Evolutionary conservation across 2,888 invertebrate genomes (phyloP).

Genomic region (Agriopis marginaria): DNA sequence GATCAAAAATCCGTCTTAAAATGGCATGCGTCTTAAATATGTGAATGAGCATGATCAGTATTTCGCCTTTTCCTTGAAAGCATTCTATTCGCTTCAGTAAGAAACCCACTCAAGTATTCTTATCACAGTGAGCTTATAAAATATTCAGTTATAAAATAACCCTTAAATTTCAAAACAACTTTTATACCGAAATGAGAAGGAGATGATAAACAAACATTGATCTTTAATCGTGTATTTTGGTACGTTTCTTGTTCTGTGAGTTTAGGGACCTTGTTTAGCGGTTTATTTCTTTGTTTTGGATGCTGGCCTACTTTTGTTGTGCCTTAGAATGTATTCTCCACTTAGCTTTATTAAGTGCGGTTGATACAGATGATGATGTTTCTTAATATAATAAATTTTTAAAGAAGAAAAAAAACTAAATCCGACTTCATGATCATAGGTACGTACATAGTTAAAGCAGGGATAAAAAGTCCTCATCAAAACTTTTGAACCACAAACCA

Average conservation of each 20-base stretch:
- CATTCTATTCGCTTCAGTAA: slow-evolving; percentile 60
- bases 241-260: slow-evolving; percentile 20
- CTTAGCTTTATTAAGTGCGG: slow-evolving; percentile 2
- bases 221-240: slow-evolving; percentile 41
- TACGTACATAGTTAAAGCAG: too few species aligned
- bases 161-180: slow-evolving; percentile 54
- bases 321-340: slow-evolving; percentile 16
- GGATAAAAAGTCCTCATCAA: too few species aligned
- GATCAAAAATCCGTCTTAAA: slow-evolving; percentile 50
- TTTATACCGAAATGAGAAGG: slow-evolving; percentile 45
- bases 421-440: too few species aligned
- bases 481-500: too few species aligned
- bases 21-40: slow-evolving; percentile 43
- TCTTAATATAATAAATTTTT: too few species aligned
- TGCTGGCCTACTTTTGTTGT: slow-evolving; percentile 19
- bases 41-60: slow-evolving; percentile 52
- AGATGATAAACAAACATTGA: slow-evolving; percentile 47
- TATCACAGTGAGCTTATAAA: slow-evolving; percentile 65
- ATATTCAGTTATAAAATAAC: slow-evolving; percentile 62
- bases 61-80: slow-evolving; percentile 57
- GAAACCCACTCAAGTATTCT: slow-evolving; percentile 61
- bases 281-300: slow-evolving; percentile 26
- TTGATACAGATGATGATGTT: too few species aligned
- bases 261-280: slow-evolving; percentile 16
- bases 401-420: too few species aligned